Base-by-base conservation (phyloP, 2,888 invertebrate species). In the Synergus itoensis region DNA sequence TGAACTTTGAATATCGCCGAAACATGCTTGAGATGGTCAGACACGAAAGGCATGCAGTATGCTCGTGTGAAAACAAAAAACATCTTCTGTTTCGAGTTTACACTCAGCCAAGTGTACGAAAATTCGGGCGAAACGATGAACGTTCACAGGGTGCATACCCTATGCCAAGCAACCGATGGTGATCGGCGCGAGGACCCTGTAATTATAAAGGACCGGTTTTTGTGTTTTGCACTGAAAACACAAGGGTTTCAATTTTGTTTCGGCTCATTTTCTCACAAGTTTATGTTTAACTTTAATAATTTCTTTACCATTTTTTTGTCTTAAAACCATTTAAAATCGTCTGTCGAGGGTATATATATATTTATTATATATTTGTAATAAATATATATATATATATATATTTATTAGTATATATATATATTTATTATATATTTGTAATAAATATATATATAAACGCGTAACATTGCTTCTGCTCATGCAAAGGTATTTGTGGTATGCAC, bases 181-280 rank as follows among this genome's bases (percentile, higher is more conserved):
- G 76, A 80, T 76, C 69, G 67, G 77, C 62, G 40, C 57, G 81
- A 81, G 83, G 87, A 87, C 86, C 88, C 88, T 84, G 87, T 87
- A 88, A 90, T 90, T 89, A 89, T 84, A 84, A 85, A 84, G 86
- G 89, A 90, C 89, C 89, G 89, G 89, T 89, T 89, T 85, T 79
- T 67, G 76, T 41, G 57, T 53, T n/a, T n/a, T 45, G 14, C 45
- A 45, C 5, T 36, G 45, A 12, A 45, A 45, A 45, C 11, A 45
- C 14, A 14, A 14, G 45, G 14, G 45, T 45, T 45, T 45, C 14
- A 45, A 14, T 45, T 36, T 45, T 45, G 14, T 1, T 45, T 45
- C 45, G 14, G 4, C 14, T 45, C 14, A 45, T 45, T 45, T 45
- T 45, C 45, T 45, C 45, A 45, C 45, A 45, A 45, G 4, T 14